phyloP scores from a whole-genome alignment of 2,797 vertebrate genomes.

The Rhinophrynus dorsalis region DNA sequence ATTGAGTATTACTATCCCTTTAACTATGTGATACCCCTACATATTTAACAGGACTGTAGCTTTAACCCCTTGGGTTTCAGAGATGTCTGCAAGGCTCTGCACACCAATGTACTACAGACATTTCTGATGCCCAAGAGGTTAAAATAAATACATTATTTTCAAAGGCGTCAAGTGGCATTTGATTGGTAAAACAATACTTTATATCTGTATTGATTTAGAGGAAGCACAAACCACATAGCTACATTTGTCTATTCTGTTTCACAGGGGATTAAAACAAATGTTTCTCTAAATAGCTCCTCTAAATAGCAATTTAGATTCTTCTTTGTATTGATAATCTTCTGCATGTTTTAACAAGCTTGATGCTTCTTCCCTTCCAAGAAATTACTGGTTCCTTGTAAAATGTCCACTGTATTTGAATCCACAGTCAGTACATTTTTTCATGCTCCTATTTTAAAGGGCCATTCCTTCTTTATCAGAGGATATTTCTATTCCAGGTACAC shows the following conservation, averaged over 20 bases:
- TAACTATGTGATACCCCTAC: too few relatives aligned
- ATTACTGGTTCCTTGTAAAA: constrained; percentile 10
- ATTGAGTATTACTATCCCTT: too few relatives aligned
- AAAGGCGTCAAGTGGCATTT: background rate
- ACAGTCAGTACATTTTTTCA: background rate
- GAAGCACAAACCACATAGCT: background rate
- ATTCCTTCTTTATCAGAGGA: too few relatives aligned
- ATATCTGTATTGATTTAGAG: constrained; percentile 22
- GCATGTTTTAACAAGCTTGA: background rate
- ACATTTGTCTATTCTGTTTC: background rate
- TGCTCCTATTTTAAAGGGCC: background rate
- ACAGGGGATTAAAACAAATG: background rate
- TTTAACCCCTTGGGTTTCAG: too few relatives aligned
- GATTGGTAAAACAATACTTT: constrained; percentile 1
- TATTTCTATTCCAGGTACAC: too few relatives aligned
- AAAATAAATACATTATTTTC: background rate
- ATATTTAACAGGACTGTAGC: too few relatives aligned
- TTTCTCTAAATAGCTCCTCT: background rate
- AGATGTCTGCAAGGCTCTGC: too few relatives aligned
- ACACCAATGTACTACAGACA: too few relatives aligned
- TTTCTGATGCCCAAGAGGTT: too few relatives aligned
- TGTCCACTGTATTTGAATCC: constrained; percentile 1
- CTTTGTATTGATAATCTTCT: constrained; percentile 7
- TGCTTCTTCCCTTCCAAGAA: background rate
- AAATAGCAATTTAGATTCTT: constrained; percentile 18